Conservation (phyloP, 2,113 vertebrate species). For the Manacus vitellinus region DNA sequence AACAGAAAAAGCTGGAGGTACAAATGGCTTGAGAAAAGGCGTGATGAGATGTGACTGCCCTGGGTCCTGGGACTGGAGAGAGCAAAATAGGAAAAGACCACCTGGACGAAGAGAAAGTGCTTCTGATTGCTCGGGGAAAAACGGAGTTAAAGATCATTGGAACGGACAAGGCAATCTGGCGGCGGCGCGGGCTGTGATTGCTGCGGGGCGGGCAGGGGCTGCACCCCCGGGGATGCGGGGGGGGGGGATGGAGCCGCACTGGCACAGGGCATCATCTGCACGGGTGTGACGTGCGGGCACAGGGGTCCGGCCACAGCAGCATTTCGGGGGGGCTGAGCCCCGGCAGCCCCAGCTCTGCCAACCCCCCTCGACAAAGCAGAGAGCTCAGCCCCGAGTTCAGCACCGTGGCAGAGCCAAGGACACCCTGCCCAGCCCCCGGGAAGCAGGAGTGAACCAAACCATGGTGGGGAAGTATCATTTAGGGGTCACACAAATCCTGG, state of each 20-base stretch:
- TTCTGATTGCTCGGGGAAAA: conserved; percentile 42
- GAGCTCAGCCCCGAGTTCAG: background rate
- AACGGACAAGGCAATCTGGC: conserved; percentile 66
- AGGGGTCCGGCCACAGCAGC: rapidly evolving
- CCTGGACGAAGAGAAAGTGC: conserved; percentile 46
- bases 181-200: background rate
- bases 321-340: rapidly evolving
- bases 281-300: rapidly evolving
- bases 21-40: conserved; percentile 7
- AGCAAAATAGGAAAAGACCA: conserved; percentile 43
- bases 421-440: background rate
- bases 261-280: rapidly evolving
- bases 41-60: conserved; percentile 62
- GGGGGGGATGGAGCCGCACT: background rate
- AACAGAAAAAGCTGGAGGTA: background rate
- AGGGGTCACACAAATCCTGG: rapidly evolving
- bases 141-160: conserved; percentile 49
- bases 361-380: rapidly evolving
- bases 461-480: rapidly evolving
- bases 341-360: background rate
- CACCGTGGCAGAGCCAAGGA: rapidly evolving
- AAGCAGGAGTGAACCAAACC: rapidly evolving
- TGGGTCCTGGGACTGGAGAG: background rate
- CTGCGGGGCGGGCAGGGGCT: background rate
- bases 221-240: background rate